A percentile compares a stretch with the other conserved stretches of the same genome.
Conservation (phyloP, 2,797 vertebrate genomes). For the Tokudaia muenninki region DNA sequence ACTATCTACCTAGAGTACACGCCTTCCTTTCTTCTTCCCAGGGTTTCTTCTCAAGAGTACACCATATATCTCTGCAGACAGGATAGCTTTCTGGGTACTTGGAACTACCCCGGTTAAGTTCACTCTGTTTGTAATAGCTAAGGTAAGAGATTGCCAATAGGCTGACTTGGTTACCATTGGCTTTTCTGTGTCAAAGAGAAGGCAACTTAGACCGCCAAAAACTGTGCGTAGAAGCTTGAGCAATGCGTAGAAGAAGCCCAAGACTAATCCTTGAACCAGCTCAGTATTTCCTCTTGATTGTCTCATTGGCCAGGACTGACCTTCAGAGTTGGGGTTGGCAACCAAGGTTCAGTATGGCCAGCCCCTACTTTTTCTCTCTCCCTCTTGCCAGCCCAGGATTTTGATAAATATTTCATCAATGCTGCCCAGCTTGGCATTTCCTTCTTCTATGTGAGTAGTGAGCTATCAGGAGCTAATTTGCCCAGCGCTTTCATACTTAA, state of each 20-base stretch:
- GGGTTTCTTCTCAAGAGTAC: not conserved
- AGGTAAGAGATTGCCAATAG: not conserved
- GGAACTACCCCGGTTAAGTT: conserved; percentile 14
- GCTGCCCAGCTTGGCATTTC: conserved; percentile 62
- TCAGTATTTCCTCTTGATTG: not conserved
- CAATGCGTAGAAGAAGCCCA: not conserved
- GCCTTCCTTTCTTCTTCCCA: not conserved
- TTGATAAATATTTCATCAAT: conserved; percentile 33
- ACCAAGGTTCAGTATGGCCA: not conserved
- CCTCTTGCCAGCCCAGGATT: conserved; percentile 11
- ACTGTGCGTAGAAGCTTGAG: not conserved
- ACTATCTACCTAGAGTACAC: not conserved
- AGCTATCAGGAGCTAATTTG: conserved; percentile 72
- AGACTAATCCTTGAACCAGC: not conserved
- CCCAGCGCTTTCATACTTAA: conserved; percentile 77
- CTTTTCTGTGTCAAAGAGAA: conserved; percentile 41
- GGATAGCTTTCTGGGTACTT: conserved; percentile 13
- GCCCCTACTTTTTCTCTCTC: conserved; percentile 9
- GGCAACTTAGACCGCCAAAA: not conserved
- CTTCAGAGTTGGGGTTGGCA: not conserved
- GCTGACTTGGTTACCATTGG: not conserved
- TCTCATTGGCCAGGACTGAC: not conserved
- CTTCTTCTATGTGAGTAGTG: conserved; percentile 75
- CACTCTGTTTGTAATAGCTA: not conserved
- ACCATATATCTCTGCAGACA: not conserved